Conservation (phyloP, 2,797 vertebrate genomes). For the Coregonus suidteri region DNA sequence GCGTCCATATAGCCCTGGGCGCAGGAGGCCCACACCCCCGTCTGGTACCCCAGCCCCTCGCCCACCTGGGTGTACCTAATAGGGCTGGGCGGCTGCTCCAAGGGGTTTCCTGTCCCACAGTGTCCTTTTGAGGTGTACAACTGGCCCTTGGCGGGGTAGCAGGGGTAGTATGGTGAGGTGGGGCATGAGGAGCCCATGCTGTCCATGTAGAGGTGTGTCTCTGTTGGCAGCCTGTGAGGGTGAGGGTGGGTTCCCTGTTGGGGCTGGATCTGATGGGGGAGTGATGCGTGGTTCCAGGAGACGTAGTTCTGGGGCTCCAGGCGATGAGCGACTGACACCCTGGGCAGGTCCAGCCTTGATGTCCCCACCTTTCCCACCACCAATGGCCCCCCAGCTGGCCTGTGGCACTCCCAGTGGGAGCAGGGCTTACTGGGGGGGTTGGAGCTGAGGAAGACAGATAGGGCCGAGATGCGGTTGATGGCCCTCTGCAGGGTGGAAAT, state of each 20-base stretch:
- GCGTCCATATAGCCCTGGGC: slow-evolving; percentile 70
- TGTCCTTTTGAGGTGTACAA: slow-evolving; percentile 63
- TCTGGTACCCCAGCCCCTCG: slow-evolving; percentile 66
- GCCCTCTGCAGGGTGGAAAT: slow-evolving; percentile 91
- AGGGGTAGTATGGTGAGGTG: slow-evolving; percentile 75
- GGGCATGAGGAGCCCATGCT: slow-evolving; percentile 62
- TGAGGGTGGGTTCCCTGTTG: slow-evolving; percentile 37
- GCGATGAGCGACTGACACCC: slow-evolving; percentile 44
- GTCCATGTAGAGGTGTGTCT: slow-evolving; percentile 66
- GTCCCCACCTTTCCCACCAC: slow-evolving; percentile 26
- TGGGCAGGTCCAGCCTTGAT: slow-evolving; percentile 51
- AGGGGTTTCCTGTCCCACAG: slow-evolving; percentile 54
- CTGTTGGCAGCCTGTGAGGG: slow-evolving; percentile 56
- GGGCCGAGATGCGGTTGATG: slow-evolving; percentile 84
- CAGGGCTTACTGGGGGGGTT: slow-evolving; percentile 69
- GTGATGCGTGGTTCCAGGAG: slow-evolving; percentile 59
- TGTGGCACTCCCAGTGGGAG: slow-evolving; percentile 69
- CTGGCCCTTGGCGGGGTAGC: slow-evolving; percentile 70
- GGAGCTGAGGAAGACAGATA: slow-evolving; percentile 84
- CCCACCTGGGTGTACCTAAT: slow-evolving; percentile 56
- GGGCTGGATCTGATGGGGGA: slow-evolving; percentile 62
- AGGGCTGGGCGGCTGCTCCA: slow-evolving; percentile 61
- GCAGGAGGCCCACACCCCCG: slow-evolving; percentile 66
- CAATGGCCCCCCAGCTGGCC: slow-evolving; percentile 19
- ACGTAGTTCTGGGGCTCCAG: slow-evolving; percentile 61